Percentiles rank a stretch among this genome's conserved stretches.
These are phyloP conservation scores for Syrrhaptes paradoxus DNA, from an alignment of 2,113 vertebrate genomes.

Conservation along the genomic window DNA sequence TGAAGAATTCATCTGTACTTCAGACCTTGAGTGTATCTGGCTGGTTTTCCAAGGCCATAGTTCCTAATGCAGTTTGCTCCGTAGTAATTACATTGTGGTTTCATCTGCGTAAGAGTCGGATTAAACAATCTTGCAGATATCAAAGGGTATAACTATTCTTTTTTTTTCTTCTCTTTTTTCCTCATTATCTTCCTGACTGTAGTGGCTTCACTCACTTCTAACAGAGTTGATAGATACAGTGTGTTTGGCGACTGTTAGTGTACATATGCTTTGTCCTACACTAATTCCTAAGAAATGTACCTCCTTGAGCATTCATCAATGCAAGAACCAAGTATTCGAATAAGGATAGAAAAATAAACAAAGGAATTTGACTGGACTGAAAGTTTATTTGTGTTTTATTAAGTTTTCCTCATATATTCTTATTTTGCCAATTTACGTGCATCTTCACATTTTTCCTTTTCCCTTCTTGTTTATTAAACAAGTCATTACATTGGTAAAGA, in stretches of 20 bases:
- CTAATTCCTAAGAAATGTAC: not conserved
- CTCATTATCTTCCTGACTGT: not conserved
- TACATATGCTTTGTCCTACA: not conserved
- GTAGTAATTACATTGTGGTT: constrained; percentile 48
- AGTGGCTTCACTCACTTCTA: not conserved
- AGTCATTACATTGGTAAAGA: not conserved
- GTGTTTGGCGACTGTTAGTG: not conserved
- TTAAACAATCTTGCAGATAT: constrained; percentile 41
- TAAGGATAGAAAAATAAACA: not conserved
- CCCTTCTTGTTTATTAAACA: constrained; percentile 34
- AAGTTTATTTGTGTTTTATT: not conserved
- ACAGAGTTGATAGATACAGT: not conserved
- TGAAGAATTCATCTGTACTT: constrained; percentile 14
- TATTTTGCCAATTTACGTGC: not conserved
- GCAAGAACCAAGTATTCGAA: not conserved
- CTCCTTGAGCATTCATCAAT: not conserved
- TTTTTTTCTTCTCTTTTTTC: not conserved
- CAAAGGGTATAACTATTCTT: not conserved
- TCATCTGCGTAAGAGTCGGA: constrained; percentile 26
- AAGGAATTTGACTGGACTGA: not conserved
- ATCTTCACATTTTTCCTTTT: constrained; percentile 14
- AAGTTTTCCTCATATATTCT: not conserved
- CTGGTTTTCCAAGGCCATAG: constrained; percentile 38
- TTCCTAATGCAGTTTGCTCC: constrained; percentile 28
- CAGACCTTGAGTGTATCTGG: constrained; percentile 21